Evolutionary conservation across 2,888 invertebrate species (phyloP).

Genomic region (Magallana nippona): DNA sequence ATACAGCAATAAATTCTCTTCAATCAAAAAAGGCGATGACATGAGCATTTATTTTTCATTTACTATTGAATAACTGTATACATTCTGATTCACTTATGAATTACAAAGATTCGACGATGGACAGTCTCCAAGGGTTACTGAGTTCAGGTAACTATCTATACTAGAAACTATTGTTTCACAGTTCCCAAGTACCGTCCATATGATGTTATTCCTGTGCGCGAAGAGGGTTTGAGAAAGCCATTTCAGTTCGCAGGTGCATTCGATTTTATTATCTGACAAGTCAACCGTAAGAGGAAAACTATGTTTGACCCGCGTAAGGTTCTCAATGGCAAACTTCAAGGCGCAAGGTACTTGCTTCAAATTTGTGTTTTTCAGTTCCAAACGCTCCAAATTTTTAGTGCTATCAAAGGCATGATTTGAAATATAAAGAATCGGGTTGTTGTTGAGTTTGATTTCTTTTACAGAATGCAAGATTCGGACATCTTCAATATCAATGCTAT

Average conservation of each 20-base stretch:
- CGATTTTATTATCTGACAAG: conserved; percentile 53
- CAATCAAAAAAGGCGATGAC: no score
- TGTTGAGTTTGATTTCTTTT: conserved; percentile 47
- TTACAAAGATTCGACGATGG: conserved; percentile 2
- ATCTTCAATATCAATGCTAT: conserved; percentile 62
- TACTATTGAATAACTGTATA: no score
- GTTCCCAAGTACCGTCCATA: not conserved
- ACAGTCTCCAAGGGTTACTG: not conserved
- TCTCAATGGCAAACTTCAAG: conserved; percentile 42
- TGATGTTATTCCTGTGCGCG: not conserved
- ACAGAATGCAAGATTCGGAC: conserved; percentile 53
- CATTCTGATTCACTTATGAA: not conserved
- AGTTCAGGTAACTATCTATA: conserved; percentile 12
- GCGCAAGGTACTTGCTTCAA: conserved; percentile 60
- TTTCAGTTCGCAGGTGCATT: conserved; percentile 63
- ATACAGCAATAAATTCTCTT: no score
- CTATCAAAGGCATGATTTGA: conserved; percentile 60
- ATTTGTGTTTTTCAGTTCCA: conserved; percentile 54
- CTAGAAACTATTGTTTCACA: conserved; percentile 18
- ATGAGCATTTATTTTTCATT: no score
- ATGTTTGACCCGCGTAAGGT: not conserved
- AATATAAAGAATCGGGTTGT: conserved; percentile 61
- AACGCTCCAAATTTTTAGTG: conserved; percentile 43
- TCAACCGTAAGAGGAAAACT: conserved; percentile 28
- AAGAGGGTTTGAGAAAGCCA: conserved; percentile 51